Evolutionary conservation across 2,113 vertebrate genomes (phyloP).

Genomic region (Ophiodon elongatus): DNA sequence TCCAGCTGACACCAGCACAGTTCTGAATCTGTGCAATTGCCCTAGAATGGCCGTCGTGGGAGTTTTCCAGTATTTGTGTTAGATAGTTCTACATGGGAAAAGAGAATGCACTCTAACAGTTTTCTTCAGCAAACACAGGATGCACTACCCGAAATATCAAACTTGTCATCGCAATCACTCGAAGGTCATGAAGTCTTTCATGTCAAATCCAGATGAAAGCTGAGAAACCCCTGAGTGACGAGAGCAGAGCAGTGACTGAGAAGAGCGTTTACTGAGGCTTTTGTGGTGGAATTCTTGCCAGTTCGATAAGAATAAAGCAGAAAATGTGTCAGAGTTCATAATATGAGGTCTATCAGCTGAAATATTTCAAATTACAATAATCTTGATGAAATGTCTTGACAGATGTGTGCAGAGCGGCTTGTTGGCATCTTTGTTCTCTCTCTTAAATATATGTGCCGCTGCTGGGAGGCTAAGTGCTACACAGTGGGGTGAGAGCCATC

Average conservation of each 20-base stretch:
- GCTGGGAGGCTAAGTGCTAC: slow-evolving; percentile 5
- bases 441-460: neutral
- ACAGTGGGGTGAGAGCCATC: neutral
- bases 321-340: neutral
- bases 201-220: neutral
- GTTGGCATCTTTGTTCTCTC: neutral
- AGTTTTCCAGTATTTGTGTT: neutral
- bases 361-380: slow-evolving; percentile 15
- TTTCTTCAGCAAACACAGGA: neutral
- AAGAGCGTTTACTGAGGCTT: neutral
- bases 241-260: neutral
- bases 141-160: neutral
- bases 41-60: slow-evolving; percentile 11
- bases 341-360: neutral
- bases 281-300: neutral
- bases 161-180: neutral
- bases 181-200: neutral
- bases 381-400: neutral
- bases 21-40: slow-evolving; percentile 17
- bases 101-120: neutral
- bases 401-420: neutral
- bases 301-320: neutral
- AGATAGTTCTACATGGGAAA: neutral
- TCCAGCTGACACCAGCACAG: slow-evolving; percentile 5
- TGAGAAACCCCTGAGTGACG: neutral